Percentiles rank a stretch among this genome's conserved stretches.
Evolutionary conservation across 2,888 invertebrate species (phyloP).

Genomic region (Drosophila rubida): DNA sequence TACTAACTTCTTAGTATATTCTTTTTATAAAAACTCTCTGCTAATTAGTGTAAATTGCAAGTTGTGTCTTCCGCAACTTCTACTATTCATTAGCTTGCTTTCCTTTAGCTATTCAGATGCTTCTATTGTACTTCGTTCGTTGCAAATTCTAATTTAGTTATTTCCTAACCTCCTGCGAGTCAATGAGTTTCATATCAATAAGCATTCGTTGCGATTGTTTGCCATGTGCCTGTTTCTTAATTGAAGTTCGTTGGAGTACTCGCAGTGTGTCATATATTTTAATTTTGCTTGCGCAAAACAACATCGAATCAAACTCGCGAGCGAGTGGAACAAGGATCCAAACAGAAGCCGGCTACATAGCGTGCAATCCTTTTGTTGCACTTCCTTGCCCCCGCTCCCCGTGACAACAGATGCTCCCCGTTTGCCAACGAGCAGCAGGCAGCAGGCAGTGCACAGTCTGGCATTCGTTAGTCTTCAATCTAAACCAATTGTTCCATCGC

Average conservation of each 20-base stretch:
- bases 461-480: constrained; percentile 60
- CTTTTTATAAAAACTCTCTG: too few species aligned
- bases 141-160: background rate
- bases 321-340: background rate
- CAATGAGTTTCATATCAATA: constrained; percentile 3
- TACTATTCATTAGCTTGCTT: background rate
- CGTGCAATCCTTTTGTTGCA: constrained; percentile 35
- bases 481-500: constrained; percentile 59
- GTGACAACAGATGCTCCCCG: background rate
- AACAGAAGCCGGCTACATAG: constrained; percentile 10
- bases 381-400: constrained; percentile 3
- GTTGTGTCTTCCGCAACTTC: too few species aligned
- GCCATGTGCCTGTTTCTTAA: constrained; percentile 15
- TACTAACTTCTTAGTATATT: too few species aligned
- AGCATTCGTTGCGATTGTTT: constrained; percentile 7
- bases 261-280: constrained; percentile 12
- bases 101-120: background rate
- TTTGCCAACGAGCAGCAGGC: background rate
- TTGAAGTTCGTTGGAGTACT: constrained; percentile 16
- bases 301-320: constrained; percentile 27
- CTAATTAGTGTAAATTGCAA: too few species aligned
- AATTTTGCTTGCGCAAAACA: constrained; percentile 17
- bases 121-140: background rate
- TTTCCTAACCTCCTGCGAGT: background rate
- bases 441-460: background rate